These are phyloP conservation scores for Tachyglossus aculeatus DNA, from an alignment of 2,797 vertebrate genomes.

Conservation along the genomic window DNA sequence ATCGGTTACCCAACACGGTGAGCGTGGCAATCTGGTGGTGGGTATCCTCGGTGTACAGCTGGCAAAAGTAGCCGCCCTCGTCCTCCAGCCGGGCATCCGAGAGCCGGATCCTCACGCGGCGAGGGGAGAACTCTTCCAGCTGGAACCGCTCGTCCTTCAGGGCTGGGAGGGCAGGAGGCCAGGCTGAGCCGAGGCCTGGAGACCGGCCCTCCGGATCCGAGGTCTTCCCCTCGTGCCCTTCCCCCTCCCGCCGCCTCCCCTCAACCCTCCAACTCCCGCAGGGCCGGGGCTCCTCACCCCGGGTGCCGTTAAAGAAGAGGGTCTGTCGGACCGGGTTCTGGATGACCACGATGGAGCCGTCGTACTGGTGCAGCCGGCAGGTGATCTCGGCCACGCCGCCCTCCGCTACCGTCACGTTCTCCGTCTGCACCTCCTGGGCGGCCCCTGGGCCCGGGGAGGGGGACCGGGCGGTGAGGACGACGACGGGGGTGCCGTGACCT, in stretches of 20 bases:
- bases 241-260: too few relatives aligned
- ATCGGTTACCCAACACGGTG: slow-evolving; percentile 69
- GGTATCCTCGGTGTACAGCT: slow-evolving; percentile 90
- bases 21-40: slow-evolving; percentile 93
- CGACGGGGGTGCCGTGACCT: not conserved
- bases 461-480: not conserved
- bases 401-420: slow-evolving; percentile 91
- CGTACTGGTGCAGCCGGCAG: slow-evolving; percentile 90
- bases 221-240: not conserved
- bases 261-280: not conserved
- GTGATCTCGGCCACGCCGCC: slow-evolving; percentile 91
- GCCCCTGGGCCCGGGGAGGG: slow-evolving; percentile 40
- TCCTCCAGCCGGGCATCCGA: slow-evolving; percentile 87
- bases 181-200: not conserved
- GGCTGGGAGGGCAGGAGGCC: slow-evolving; percentile 76
- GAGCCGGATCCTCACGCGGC: slow-evolving; percentile 84
- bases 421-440: slow-evolving; percentile 89
- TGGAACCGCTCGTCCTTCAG: slow-evolving; percentile 93
- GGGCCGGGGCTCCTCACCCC: slow-evolving; percentile 79
- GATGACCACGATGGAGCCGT: slow-evolving; percentile 93
- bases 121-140: slow-evolving; percentile 87
- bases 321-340: slow-evolving; percentile 93
- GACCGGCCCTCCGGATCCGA: not conserved
- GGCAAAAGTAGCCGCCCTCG: slow-evolving; percentile 93
- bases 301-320: slow-evolving; percentile 92